Evolutionary conservation across 2,797 vertebrate genomes (phyloP), one percentile per base, ranked within the genome.

Genomic region (Alauda arvensis): DNA sequence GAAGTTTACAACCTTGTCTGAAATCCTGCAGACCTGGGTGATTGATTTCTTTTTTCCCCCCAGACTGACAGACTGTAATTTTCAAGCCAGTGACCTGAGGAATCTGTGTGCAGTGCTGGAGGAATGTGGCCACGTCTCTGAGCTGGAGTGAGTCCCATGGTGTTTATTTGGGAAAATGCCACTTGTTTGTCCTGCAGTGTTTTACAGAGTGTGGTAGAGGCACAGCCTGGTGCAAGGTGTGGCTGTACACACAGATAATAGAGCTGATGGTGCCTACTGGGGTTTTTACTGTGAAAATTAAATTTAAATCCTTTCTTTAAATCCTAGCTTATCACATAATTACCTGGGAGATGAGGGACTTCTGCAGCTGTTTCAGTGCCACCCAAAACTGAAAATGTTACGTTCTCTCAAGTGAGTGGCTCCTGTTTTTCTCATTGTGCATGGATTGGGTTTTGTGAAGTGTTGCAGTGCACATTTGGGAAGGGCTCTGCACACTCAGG

Each of bases 71-170:
- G 95, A 91, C 59, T 97, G 97, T 53, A 77, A 9, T 63, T 96
- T 98, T 82, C 78, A 83, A 55, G 93, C 85, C n/a, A 70, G 85
- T 26, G 86, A 97, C 82, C 56, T 98, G 63, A 75, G 92, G 51
- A 94, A 70, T 63, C 88, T 99, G 70, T 97, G 93, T 81, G 43
- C 19, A 31, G 95, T 91, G 12, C 93, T 99, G 90, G 94, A 88
- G 87, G 76, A 74, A 13, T 97, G 96, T 39, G 66, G 83, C 42
- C 79, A 26, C 45, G 12, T 98, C 86, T 95, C 93, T 0, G 60
- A 96, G 49, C 91, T 99, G 18, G 97, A 99, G 98, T 99, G 97
- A 98, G 98, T 96, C 46, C 12, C 6, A 1, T 1, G 10, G 39
- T 53, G 33, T 65, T 55, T 31, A 14, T 61, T 52, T 37, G 43